Conservation (phyloP, 2,797 vertebrate species). For the Eulemur albifrons region DNA sequence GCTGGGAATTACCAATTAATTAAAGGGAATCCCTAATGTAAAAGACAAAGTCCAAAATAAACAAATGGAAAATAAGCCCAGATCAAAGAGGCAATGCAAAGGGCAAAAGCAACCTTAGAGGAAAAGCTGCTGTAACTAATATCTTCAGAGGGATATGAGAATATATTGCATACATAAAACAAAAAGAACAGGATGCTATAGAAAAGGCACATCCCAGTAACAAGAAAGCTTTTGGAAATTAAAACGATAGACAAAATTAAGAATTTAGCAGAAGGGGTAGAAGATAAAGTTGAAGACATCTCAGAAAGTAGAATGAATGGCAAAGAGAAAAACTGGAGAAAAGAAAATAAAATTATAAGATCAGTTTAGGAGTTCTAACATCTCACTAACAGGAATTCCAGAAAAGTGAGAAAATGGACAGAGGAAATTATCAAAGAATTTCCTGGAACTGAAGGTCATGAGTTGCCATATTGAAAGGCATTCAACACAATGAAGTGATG, state of each 20-base stretch:
- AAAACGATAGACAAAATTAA: not conserved
- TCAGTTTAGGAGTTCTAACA: not conserved
- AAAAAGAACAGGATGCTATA: not conserved
- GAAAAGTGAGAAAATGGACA: not conserved
- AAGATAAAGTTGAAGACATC: not conserved
- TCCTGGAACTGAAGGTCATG: not conserved
- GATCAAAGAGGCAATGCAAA: not conserved
- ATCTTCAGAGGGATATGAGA: not conserved
- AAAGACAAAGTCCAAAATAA: slow-evolving; percentile 32
- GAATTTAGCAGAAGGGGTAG: not conserved
- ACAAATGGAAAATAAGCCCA: not conserved
- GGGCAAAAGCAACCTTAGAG: not conserved
- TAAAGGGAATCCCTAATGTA: not conserved
- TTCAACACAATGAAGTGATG: not conserved
- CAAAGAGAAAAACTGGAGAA: not conserved
- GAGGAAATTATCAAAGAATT: not conserved
- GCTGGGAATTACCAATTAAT: not conserved
- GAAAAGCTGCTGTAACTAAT: not conserved
- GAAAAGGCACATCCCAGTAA: not conserved
- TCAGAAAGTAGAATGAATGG: not conserved
- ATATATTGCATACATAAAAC: not conserved
- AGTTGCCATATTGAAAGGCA: not conserved
- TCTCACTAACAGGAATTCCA: not conserved
- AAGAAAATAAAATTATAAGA: not conserved
- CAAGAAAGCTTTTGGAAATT: slow-evolving; percentile 8